These are phyloP conservation scores for Hypsibius dujardini DNA, from an alignment of 1,140 invertebrate species.

Conservation along the genomic window DNA sequence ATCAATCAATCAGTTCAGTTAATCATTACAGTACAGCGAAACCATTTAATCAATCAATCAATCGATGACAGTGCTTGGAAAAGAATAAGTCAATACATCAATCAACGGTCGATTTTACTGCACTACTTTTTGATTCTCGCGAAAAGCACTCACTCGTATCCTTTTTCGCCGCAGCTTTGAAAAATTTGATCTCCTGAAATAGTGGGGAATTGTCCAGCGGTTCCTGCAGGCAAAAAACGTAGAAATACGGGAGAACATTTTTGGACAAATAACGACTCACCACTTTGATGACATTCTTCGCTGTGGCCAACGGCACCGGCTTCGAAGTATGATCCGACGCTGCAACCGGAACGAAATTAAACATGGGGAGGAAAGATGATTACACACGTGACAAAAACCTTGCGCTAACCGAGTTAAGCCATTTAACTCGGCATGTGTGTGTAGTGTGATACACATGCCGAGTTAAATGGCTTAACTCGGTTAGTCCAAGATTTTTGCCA, in stretches of 20 bases:
- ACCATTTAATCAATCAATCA: too few species aligned
- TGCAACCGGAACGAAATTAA: neutral
- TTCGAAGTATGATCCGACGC: neutral
- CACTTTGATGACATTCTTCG: constrained; percentile 10
- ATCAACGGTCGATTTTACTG: neutral
- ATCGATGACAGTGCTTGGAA: constrained; percentile 26
- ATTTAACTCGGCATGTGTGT: neutral
- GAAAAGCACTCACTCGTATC: neutral
- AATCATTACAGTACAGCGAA: too few species aligned
- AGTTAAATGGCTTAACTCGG: too few species aligned
- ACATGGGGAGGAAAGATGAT: neutral
- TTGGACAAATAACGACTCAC: constrained; percentile 6
- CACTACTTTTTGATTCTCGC: neutral
- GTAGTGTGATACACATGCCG: too few species aligned
- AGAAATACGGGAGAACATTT: neutral
- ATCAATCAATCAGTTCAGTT: too few species aligned
- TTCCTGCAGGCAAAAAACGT: neutral
- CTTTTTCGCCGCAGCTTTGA: constrained; percentile 14
- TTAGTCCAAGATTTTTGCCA: too few species aligned
- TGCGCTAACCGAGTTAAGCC: neutral
- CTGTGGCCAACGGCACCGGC: neutral
- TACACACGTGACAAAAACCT: neutral
- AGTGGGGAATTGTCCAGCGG: neutral
- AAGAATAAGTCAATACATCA: constrained; percentile 20
- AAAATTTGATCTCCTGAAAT: neutral